Evolutionary conservation across 23 tunicate genomes (phyloP).

Genomic region (Phallusia fumigata): DNA sequence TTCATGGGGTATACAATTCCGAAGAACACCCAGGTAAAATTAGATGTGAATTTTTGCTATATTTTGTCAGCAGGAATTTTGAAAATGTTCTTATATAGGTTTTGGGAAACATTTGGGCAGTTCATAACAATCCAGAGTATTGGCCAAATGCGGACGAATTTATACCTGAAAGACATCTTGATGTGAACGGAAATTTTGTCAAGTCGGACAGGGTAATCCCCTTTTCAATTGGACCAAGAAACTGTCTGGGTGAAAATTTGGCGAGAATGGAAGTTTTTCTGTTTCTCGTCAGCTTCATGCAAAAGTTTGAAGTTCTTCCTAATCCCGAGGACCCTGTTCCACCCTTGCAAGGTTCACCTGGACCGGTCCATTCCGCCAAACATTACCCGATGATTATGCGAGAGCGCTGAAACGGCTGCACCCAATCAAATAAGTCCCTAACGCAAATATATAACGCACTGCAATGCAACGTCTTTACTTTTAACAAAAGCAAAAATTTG

Average conservation of each 20-base stretch:
- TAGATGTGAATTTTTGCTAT: not conserved
- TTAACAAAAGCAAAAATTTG: no score
- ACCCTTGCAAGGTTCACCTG: not conserved
- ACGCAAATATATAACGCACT: no score
- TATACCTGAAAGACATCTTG: conserved; percentile 8
- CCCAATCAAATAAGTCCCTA: no score
- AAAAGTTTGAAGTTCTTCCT: conserved; percentile 5
- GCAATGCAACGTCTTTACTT: no score
- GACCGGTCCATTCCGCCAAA: not conserved
- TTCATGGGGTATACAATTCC: conserved; percentile 38
- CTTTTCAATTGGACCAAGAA: conserved; percentile 9
- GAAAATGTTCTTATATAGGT: not conserved
- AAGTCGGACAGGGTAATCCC: conserved; percentile 2
- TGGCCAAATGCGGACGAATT: conserved; percentile 1
- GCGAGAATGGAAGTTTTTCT: conserved; percentile 17
- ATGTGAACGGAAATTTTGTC: conserved; percentile 1
- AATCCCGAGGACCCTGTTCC: not conserved
- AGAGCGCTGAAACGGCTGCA: conserved; percentile 3
- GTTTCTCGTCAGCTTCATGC: conserved; percentile 9
- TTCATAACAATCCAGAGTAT: not conserved
- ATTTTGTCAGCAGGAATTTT: not conserved
- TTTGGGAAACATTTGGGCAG: not conserved
- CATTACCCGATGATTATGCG: conserved; percentile 9
- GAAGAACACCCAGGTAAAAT: conserved; percentile 35
- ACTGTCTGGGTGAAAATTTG: conserved; percentile 9